Evolutionary conservation across 2,797 vertebrate genomes (phyloP).

Genomic region (Smutsia temminckii): DNA sequence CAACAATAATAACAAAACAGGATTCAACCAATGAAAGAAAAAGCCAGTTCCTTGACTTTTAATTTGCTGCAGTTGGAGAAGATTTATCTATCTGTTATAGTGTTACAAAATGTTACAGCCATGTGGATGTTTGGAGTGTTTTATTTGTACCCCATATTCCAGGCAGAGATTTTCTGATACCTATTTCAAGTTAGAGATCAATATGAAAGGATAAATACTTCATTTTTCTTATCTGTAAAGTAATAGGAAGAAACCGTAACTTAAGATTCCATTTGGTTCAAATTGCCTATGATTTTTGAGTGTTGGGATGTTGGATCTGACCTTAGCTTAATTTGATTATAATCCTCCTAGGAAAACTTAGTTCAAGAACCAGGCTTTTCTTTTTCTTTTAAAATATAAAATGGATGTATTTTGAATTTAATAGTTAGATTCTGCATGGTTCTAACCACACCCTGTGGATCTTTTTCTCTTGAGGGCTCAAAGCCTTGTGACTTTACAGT

Average conservation of each 20-base stretch:
- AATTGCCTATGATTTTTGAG: background rate
- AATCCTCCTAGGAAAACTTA: background rate
- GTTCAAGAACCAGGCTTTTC: background rate
- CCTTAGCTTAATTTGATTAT: background rate
- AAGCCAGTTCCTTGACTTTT: background rate
- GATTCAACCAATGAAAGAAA: background rate
- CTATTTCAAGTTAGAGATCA: background rate
- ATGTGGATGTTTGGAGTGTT: background rate
- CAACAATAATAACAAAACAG: background rate
- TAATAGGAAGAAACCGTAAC: background rate
- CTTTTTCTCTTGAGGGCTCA: background rate
- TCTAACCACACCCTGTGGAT: background rate
- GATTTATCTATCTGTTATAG: background rate
- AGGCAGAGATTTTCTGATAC: background rate
- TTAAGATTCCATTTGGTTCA: background rate
- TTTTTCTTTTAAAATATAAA: constrained; percentile 15
- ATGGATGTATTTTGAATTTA: background rate
- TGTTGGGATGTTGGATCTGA: background rate
- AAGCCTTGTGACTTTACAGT: background rate
- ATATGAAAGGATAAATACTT: background rate
- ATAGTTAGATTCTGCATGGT: constrained; percentile 8
- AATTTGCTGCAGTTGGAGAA: constrained; percentile 2
- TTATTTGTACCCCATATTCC: background rate
- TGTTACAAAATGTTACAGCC: background rate
- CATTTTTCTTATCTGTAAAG: background rate